A percentile compares a stretch with the other conserved stretches of the same genome.
Evolutionary conservation across 2,113 vertebrate genomes (phyloP).

Genomic region (Pao palembangensis): DNA sequence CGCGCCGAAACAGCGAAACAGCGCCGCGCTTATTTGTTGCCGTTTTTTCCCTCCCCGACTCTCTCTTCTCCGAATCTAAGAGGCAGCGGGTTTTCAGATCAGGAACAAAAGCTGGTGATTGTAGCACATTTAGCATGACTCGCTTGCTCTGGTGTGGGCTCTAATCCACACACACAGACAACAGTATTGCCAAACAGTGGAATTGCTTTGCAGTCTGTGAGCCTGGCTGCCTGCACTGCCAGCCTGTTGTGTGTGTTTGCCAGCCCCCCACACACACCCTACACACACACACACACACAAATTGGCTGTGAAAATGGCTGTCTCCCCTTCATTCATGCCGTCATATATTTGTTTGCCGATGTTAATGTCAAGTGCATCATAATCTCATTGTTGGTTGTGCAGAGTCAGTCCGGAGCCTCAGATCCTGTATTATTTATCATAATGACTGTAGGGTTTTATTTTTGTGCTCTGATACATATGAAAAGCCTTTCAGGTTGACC

Average conservation of each 20-base stretch:
- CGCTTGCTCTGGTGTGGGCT: constrained; percentile 71
- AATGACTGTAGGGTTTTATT: constrained; percentile 50
- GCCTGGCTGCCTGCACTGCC: constrained; percentile 63
- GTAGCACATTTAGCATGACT: constrained; percentile 75
- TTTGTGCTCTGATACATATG: constrained; percentile 26
- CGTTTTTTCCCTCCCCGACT: constrained; percentile 37
- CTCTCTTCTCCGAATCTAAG: constrained; percentile 45
- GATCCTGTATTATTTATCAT: constrained; percentile 47
- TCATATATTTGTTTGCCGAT: constrained; percentile 67
- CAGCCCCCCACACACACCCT: constrained; percentile 50
- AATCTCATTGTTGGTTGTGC: constrained; percentile 61
- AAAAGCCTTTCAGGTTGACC: constrained; percentile 48
- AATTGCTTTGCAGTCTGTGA: constrained; percentile 69
- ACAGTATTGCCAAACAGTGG: constrained; percentile 74
- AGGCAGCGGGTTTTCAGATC: constrained; percentile 61
- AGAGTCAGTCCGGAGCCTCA: constrained; percentile 50
- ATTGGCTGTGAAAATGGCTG: constrained; percentile 74
- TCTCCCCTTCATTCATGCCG: constrained; percentile 71
- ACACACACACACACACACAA: constrained; percentile 44
- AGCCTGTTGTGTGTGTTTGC: constrained; percentile 66
- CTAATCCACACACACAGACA: constrained; percentile 72
- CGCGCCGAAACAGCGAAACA: constrained; percentile 39
- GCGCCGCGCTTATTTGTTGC: constrained; percentile 47
- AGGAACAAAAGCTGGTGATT: constrained; percentile 69
- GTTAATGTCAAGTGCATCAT: constrained; percentile 66